Percentiles rank a stretch among this genome's conserved stretches.
Conservation (phyloP, 2,113 vertebrate species). For the Oncorhynchus keta region DNA sequence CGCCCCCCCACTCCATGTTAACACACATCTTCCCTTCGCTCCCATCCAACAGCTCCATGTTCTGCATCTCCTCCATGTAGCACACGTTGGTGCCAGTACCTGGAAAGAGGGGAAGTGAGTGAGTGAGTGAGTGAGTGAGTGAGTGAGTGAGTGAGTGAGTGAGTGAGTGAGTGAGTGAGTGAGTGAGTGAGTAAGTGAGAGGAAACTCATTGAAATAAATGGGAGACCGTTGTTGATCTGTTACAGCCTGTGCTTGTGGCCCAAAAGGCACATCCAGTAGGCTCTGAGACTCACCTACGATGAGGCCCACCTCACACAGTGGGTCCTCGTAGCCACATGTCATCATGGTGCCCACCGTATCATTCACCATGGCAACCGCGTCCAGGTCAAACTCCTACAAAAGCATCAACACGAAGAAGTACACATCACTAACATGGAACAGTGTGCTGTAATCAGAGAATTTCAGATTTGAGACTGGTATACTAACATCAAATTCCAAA, state of each 20-base stretch:
- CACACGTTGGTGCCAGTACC: conserved; percentile 94
- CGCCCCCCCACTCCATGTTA: conserved; percentile 98
- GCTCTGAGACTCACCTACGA: conserved; percentile 81
- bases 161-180: neutral
- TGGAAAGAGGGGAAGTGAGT: conserved; percentile 38
- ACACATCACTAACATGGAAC: too few relatives aligned
- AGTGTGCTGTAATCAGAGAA: too few relatives aligned
- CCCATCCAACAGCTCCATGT: conserved; percentile 89
- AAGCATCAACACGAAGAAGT: too few relatives aligned
- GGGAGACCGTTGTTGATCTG: neutral
- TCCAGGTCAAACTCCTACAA: conserved; percentile 91
- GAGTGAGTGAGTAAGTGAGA: neutral
- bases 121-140: neutral
- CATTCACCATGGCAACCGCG: conserved; percentile 92
- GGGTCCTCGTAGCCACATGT: conserved; percentile 93
- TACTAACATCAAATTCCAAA: too few relatives aligned
- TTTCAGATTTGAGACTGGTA: too few relatives aligned
- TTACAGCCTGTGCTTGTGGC: too few relatives aligned
- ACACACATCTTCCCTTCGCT: conserved; percentile 90
- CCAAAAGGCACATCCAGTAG: too few relatives aligned
- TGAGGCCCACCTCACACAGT: conserved; percentile 91
- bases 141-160: too few relatives aligned
- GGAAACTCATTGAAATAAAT: neutral
- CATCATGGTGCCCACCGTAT: conserved; percentile 99
- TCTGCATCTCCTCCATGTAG: conserved; percentile 98